A percentile compares a stretch with the other conserved stretches of the same genome.
These are phyloP conservation scores for Pseudomyrmex sp. DNA, from an alignment of 1,140 invertebrate genomes.

Conservation along the genomic window DNA sequence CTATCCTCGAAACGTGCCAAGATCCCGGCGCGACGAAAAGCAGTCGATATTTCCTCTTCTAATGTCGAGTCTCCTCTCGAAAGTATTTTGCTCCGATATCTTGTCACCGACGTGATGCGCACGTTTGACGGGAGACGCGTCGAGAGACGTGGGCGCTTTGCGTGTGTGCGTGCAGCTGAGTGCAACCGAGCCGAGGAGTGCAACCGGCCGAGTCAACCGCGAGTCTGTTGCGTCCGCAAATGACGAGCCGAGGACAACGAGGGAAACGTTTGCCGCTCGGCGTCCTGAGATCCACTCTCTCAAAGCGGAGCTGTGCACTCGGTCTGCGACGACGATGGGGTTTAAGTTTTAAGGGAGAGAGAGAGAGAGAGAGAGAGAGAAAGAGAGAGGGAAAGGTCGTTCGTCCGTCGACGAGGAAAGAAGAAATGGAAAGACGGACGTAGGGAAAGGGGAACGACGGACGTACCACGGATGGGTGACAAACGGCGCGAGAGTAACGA, in stretches of 20 bases:
- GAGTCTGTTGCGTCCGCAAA: constrained; percentile 52
- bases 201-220: constrained; percentile 40
- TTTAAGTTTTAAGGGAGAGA: constrained; percentile 11
- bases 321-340: constrained; percentile 11
- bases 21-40: background rate
- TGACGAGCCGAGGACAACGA: constrained; percentile 60
- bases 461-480: background rate
- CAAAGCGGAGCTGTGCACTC: constrained; percentile 11
- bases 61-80: background rate
- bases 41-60: constrained; percentile 50
- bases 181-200: constrained; percentile 49
- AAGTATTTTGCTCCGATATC: too few species aligned
- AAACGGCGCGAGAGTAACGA: background rate
- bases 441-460: too few species aligned
- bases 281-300: constrained; percentile 66
- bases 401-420: background rate
- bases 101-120: too few species aligned
- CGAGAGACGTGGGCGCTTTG: too few species aligned
- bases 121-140: too few species aligned
- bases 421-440: too few species aligned
- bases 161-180: constrained; percentile 59
- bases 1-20: background rate
- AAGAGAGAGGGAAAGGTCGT: background rate
- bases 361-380: constrained; percentile 6
- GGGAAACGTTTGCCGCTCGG: constrained; percentile 59